Conservation (phyloP, 2,113 vertebrate species). For the Xenopus borealis region DNA sequence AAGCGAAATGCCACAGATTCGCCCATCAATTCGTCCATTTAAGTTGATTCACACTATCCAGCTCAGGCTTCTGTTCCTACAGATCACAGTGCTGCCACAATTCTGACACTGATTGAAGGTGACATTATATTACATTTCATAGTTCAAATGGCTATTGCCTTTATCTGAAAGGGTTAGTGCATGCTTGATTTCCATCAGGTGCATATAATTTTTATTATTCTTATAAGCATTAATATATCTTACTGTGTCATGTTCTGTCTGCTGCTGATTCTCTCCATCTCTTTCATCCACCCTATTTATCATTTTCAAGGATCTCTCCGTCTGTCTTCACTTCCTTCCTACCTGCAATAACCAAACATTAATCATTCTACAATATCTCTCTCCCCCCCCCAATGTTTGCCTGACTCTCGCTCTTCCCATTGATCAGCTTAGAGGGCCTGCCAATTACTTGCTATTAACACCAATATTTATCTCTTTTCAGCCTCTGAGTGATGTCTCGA, state of each 20-base stretch:
- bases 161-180: slow-evolving; percentile 14
- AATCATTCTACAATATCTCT: slow-evolving; percentile 38
- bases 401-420: slow-evolving; percentile 30
- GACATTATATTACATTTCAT: too few relatives aligned
- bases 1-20: too few relatives aligned
- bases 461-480: slow-evolving; percentile 30
- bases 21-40: too few relatives aligned
- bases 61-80: too few relatives aligned
- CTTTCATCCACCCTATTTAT: slow-evolving; percentile 31
- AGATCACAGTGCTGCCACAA: too few relatives aligned
- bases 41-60: too few relatives aligned
- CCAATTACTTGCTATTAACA: slow-evolving; percentile 40
- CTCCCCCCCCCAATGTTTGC: slow-evolving; percentile 25
- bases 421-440: slow-evolving; percentile 30
- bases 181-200: not conserved
- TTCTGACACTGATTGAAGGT: too few relatives aligned
- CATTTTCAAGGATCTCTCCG: slow-evolving; percentile 40
- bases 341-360: slow-evolving; percentile 31
- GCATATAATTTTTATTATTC: slow-evolving; percentile 23
- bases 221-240: slow-evolving; percentile 34
- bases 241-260: slow-evolving; percentile 27
- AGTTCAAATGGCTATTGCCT: too few relatives aligned
- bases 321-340: slow-evolving; percentile 31
- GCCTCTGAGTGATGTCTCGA: slow-evolving; percentile 26
- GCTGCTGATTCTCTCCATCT: slow-evolving; percentile 35